Evolutionary conservation across 2,888 invertebrate species (phyloP), one percentile per base, ranked within the genome.

Genomic region (Liposcelis brunnea): DNA sequence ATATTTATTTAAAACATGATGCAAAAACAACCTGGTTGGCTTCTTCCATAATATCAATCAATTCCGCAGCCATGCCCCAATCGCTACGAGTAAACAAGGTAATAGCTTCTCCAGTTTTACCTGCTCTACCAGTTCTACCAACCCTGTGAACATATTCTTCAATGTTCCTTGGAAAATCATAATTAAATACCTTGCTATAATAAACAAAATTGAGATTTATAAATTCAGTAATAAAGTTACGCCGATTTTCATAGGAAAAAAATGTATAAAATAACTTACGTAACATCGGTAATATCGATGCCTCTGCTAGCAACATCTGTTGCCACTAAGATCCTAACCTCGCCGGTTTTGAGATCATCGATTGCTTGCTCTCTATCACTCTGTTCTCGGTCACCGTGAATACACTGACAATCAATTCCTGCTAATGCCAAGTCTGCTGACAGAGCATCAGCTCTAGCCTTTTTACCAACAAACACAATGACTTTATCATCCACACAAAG

Each of bases 121-220:
- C 94, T 12, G 95, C 94, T 47, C 94, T 72, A 0, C 94, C 95
- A 0, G 94, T 95, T 49, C 95, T 73, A 0, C 94, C 94, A n/a
- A 95, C 87, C 49, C 94, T 72, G 59, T 95, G 94, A 1, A 90
- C 90, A 64, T 94, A 95, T 57, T 95, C 94, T 60, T 94, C 94
- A 55, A 94, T 87, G 55, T 91, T 87, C 12, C 80, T 72, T 0
- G 94, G 94, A 57, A 94, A 93, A 62, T 95, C 94, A 55, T 77
- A 85, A 62, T 95, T 95, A 19, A 93, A 66, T 1, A 95, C 90
- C 62, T 90, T 73, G 8, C 77, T 77, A 58, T 35, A 66, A 60
- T 42, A 44, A 48, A 14, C 31, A 12, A 33, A 36, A 45, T n/a
- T 50, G 31, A 8, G 31, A 26, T 42, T 12, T 11, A 8, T 32